phyloP scores from a whole-genome alignment of 2,888 invertebrate species.

The Trissonchulus latispiculum region DNA sequence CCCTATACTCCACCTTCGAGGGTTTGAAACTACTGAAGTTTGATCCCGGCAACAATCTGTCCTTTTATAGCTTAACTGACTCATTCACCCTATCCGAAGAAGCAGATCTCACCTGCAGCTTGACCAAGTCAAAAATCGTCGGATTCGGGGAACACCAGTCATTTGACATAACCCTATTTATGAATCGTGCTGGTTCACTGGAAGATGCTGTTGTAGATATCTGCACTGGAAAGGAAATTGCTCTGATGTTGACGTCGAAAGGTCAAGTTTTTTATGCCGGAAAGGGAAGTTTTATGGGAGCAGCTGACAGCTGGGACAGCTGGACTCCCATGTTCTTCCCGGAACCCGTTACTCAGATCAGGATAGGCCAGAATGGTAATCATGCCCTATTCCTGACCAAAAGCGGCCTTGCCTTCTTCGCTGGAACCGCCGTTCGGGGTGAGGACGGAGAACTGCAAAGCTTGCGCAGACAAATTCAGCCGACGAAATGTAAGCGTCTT shows the following conservation, averaged over 20 bases:
- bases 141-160: constrained; percentile 17
- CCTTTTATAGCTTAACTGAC: constrained; percentile 34
- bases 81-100: constrained; percentile 32
- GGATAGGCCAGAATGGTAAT: constrained; percentile 9
- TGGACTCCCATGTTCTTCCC: constrained; percentile 13
- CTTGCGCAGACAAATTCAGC: not conserved
- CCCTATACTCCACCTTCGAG: constrained; percentile 35
- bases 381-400: not conserved
- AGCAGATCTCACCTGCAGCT: constrained; percentile 27
- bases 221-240: constrained; percentile 86
- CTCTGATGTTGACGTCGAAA: constrained; percentile 77
- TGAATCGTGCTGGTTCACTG: constrained; percentile 49
- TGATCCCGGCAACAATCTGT: constrained; percentile 34
- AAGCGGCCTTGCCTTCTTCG: not conserved
- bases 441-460: not conserved
- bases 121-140: constrained; percentile 26
- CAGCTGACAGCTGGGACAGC: constrained; percentile 63
- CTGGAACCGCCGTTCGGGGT: not conserved
- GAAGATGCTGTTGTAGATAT: constrained; percentile 50
- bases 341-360: not conserved
- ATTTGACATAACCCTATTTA: not conserved
- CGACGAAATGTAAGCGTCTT: not conserved
- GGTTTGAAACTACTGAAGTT: constrained; percentile 34
- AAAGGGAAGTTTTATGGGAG: constrained; percentile 79
- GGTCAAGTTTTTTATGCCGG: constrained; percentile 79